Base-by-base conservation (phyloP, 2,888 invertebrate species). In the Chromoteleia sp. region DNA sequence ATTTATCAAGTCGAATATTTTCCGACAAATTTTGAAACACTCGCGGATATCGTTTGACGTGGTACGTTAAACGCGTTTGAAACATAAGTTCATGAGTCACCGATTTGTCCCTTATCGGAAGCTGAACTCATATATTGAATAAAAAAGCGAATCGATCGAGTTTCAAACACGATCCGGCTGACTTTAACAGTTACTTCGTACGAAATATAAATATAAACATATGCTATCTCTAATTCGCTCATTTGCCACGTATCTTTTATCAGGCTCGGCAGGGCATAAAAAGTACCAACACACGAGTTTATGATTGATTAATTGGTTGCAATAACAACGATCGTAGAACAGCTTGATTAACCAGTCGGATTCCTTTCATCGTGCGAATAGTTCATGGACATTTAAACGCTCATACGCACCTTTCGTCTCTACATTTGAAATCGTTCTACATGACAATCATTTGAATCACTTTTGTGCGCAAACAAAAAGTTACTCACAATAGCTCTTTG, bases 341-440 rank as follows among this genome's bases (percentile, higher is more conserved):
- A 56, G 76, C 76, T 81, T 30, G 75, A 75, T 81, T 65, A 67
- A 81, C 75, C 71, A 76, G 76, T 71, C 36, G 39, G 81, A 76
- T 76, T 50, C 75, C 81, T 81, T 81, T 81, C 81, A 71, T 67
- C 81, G 71, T 43, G 41, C 58, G 81, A 71, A 81, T 81, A 81
- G 81, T 81, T 81, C 80, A 80, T 61, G 80, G 80, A 75, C 75
- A 75, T 58, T 68, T 56, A 50, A 58, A 14, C 52, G 14, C 52
- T 58, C 36, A 41, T 30, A 74, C 70, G 63, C 58, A 73, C 80
- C 75, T 80, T 80, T 70, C 70, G 30, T 56, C 61, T 65, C 17
- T 50, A 29, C 52, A 41, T 21, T 54, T 33, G 12, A 68, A 61
- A 79, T 59, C 39, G 43, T 30, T 43, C 39, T 21, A 61, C 68